Evolutionary conservation across 2,113 vertebrate genomes (phyloP), one percentile per base, ranked within the genome.

Genomic region (Copsychus sechellarum): DNA sequence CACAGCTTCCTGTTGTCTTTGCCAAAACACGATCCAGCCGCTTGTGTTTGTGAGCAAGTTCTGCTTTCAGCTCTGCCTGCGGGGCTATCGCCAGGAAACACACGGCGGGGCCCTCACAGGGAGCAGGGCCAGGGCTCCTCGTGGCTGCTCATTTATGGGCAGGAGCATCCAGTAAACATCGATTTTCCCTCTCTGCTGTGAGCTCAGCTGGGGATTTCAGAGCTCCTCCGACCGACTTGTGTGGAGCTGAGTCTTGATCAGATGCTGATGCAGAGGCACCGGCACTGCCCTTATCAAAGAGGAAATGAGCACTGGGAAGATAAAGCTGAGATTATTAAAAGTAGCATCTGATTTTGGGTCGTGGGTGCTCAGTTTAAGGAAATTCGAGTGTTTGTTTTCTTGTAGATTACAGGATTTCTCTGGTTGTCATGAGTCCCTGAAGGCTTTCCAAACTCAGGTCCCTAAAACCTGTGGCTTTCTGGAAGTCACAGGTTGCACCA

Each of bases 81-180:
- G 9, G 78, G n/a, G 78, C 88, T 92, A n/a, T 94, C 86, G 1
- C 29, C 94, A 92, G 95, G 95, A 96, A 95, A 72, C 90, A 83
- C 82, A 25, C 20, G 91, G 83, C 90, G 72, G 42, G 1, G 53
- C 73, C 29, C 16, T 17, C 51, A 18, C 51, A 9, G 51, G 51
- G 28, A 51, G 28, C 51, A 12, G 16, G 60, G 66, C 64, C 34
- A 0, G 8, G 23, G 56, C 69, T 14, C 11, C n/a, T 40, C 26
- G 0, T 21, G 1, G 5, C 8, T 42, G 82, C 77, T 92, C 80
- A 2, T 48, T 86, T 78, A 28, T 51, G 72, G 76, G 29, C 57
- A 25, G 38, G 14, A 86, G 25, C 3, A 50, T 29, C 4, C 0
- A 51, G 43, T 12, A 33, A 81, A 86, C 57, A 34, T 16, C 26